Evolutionary conservation across 2,797 vertebrate genomes (phyloP).

Genomic region (Danio kyathit): DNA sequence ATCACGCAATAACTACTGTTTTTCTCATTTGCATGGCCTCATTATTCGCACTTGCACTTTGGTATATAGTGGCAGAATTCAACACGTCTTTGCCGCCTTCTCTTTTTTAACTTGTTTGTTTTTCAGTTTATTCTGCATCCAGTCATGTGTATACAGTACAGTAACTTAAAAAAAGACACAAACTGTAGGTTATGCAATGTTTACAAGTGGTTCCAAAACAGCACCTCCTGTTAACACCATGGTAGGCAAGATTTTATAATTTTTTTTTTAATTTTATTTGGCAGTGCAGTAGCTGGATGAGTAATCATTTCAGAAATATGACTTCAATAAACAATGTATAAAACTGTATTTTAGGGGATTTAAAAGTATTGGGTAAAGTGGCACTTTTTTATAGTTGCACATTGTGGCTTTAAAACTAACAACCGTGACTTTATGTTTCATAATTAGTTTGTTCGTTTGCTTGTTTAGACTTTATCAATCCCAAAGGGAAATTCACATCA

Average conservation of each 20-base stretch:
- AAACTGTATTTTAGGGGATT: background rate
- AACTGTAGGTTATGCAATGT: slow-evolving; percentile 8
- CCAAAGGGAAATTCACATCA: too few species aligned
- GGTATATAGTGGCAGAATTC: background rate
- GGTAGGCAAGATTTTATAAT: background rate
- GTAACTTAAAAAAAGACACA: background rate
- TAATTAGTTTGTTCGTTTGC: too few species aligned
- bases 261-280: background rate
- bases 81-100: background rate
- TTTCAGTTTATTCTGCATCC: slow-evolving; percentile 14
- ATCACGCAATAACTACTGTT: background rate
- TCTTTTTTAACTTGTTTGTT: background rate
- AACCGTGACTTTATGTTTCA: background rate
- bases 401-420: background rate
- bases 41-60: background rate
- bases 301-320: background rate
- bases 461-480: too few species aligned
- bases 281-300: background rate
- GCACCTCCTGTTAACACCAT: slow-evolving; percentile 22
- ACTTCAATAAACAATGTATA: slow-evolving; percentile 3
- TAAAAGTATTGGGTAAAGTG: background rate
- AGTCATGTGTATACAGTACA: background rate
- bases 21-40: background rate
- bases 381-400: background rate
- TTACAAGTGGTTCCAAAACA: slow-evolving; percentile 12